phyloP scores from a whole-genome alignment of 2,888 invertebrate genomes.

The Aleiodes testaceus region DNA sequence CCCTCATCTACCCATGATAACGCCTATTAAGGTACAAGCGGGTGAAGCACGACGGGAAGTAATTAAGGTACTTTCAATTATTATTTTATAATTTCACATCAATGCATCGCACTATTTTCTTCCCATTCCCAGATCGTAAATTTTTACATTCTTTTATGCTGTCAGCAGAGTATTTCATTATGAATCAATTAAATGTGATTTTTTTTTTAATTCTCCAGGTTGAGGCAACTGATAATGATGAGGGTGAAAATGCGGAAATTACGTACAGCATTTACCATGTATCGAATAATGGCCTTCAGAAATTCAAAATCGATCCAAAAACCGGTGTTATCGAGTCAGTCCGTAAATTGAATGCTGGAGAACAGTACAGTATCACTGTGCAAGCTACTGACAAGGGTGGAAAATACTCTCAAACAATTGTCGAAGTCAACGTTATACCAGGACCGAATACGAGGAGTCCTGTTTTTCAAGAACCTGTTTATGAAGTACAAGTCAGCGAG shows the following conservation, averaged over 20 bases:
- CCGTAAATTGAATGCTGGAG: constrained; percentile 88
- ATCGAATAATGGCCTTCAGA: constrained; percentile 90
- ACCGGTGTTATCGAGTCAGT: constrained; percentile 86
- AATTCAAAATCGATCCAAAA: constrained; percentile 87
- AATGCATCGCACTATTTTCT: background rate
- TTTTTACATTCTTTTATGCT: constrained; percentile 1
- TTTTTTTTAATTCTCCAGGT: constrained; percentile 73
- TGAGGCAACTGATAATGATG: constrained; percentile 89
- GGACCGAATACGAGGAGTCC: constrained; percentile 89
- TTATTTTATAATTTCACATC: background rate
- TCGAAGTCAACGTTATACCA: constrained; percentile 88
- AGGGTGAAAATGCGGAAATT: constrained; percentile 87
- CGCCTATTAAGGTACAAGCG: constrained; percentile 87
- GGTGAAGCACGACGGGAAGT: constrained; percentile 82
- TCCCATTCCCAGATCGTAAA: background rate
- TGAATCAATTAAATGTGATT: background rate
- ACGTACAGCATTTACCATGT: constrained; percentile 92
- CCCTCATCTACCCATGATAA: constrained; percentile 85
- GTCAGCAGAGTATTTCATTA: constrained; percentile 4
- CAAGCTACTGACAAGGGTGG: constrained; percentile 88
- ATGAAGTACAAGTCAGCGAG: constrained; percentile 91
- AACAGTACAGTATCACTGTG: constrained; percentile 91
- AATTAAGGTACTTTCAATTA: constrained; percentile 76
- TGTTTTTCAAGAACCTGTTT: constrained; percentile 85
- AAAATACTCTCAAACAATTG: constrained; percentile 87